phyloP scores from a whole-genome alignment of 2,113 vertebrate genomes.

The Ctenodactylus gundi region DNA sequence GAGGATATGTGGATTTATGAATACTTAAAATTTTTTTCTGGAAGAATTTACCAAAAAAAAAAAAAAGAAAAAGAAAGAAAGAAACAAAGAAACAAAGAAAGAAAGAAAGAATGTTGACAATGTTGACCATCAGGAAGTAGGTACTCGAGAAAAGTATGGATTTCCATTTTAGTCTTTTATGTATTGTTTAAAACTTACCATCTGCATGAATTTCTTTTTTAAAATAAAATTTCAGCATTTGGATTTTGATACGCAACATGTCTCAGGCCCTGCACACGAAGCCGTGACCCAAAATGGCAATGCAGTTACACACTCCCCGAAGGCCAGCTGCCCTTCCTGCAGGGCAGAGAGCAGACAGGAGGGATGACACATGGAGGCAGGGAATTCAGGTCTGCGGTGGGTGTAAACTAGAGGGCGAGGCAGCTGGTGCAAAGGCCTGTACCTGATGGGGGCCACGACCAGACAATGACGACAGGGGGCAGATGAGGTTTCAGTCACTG shows the following conservation, averaged over 20 bases:
- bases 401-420: not conserved
- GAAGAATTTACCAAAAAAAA: not conserved
- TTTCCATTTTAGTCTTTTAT: not conserved
- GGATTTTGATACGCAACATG: not conserved
- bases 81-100: too few species aligned
- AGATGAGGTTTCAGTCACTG: not conserved
- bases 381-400: not conserved
- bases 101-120: too few species aligned
- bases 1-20: not conserved
- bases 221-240: not conserved
- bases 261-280: not conserved
- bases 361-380: rapidly evolving
- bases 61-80: not conserved
- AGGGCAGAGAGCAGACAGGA: rapidly evolving
- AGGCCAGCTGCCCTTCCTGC: not conserved
- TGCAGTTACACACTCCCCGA: not conserved
- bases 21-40: not conserved
- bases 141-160: not conserved
- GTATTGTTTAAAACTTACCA: not conserved
- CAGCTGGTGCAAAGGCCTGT: not conserved
- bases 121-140: not conserved
- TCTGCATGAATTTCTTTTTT: not conserved
- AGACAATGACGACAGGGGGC: too few species aligned
- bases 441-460: not conserved
- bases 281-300: not conserved